Base-by-base conservation (phyloP, 2,113 vertebrate genomes). In the Gasterosteus nipponicus region DNA sequence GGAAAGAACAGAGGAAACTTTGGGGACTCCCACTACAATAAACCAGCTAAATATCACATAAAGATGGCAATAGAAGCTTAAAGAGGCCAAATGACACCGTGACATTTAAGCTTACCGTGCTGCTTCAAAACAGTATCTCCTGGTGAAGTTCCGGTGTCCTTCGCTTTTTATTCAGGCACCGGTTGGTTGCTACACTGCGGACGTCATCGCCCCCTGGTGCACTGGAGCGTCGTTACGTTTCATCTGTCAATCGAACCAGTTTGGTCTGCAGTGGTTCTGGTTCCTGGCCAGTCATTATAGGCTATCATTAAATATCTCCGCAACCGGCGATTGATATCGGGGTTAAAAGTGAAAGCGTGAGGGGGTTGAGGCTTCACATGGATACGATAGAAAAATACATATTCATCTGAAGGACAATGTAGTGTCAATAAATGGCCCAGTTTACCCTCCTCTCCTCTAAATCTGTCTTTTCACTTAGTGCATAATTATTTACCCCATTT, bases 31-130 rank as follows among this genome's bases (percentile, higher is more conserved):
- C 10, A 1, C 18, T 22, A 19, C 1, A 41, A 8, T 3, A 29
- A 15, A 31, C 6, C 4, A 16, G 0, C 22, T 1, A 22, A 2
- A 35, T 14, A 0, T 3, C 0, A 31, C 5, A 46, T 0, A 7
- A 3, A 1, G 1, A 33, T 0, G 0, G 3, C 1, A 1, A 19
- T 15, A 10, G 2, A 22, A 11, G 5, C 9, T 4, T 15, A 19
- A 3, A 1, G 0, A 56, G 38, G 0, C 0, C 1, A 60, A 68
- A 33, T 0, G 19, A n/a, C 4, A 1, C 0, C 0, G 7, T 90
- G 88, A 92, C 87, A 89, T 91, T 91, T 84, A 81, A 0, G 8
- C 88, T 87, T 70, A 93, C 92, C 47, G 73, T 72, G 10, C 35
- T 49, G 16, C 5, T 71, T 6, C 22, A 47, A 51, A 14, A 31